These are phyloP conservation scores for Microplitis mediator DNA, from an alignment of 1,140 invertebrate genomes.

Conservation along the genomic window DNA sequence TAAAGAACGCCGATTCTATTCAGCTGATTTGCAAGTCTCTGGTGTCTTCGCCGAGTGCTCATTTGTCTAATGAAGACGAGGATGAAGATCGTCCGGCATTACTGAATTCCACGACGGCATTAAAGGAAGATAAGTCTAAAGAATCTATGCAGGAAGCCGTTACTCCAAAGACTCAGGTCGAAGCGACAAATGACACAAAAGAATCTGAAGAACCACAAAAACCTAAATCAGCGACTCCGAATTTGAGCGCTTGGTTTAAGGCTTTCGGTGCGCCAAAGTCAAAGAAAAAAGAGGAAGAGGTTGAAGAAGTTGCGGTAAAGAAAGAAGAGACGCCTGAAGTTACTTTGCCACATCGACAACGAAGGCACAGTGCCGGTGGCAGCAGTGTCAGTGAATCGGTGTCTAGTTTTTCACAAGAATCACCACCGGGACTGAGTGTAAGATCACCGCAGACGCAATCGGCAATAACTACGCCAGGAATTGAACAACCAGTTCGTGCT, in stretches of 20 bases:
- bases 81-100: slow-evolving; percentile 43
- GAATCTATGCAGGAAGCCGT: slow-evolving; percentile 24
- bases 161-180: slow-evolving; percentile 28
- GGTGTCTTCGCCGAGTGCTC: slow-evolving; percentile 54
- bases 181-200: slow-evolving; percentile 47
- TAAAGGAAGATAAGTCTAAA: slow-evolving; percentile 37
- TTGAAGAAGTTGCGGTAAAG: slow-evolving; percentile 41
- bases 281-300: slow-evolving; percentile 59
- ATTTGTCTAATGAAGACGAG: slow-evolving; percentile 56
- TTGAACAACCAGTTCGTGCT: slow-evolving; percentile 53
- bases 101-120: slow-evolving; percentile 20
- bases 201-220: slow-evolving; percentile 49
- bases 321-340: slow-evolving; percentile 49
- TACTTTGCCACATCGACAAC: slow-evolving; percentile 40
- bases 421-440: slow-evolving; percentile 48
- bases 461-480: slow-evolving; percentile 35
- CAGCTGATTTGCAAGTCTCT: slow-evolving; percentile 57
- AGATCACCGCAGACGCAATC: slow-evolving; percentile 55
- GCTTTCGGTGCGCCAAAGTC: slow-evolving; percentile 83
- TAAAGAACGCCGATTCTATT: slow-evolving; percentile 66
- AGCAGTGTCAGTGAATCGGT: slow-evolving; percentile 58
- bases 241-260: slow-evolving; percentile 89
- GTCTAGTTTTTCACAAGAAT: slow-evolving; percentile 60
- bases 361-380: slow-evolving; percentile 55
- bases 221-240: slow-evolving; percentile 72